Conservation (phyloP, 2,797 vertebrate genomes). For the Falco biarmicus region DNA sequence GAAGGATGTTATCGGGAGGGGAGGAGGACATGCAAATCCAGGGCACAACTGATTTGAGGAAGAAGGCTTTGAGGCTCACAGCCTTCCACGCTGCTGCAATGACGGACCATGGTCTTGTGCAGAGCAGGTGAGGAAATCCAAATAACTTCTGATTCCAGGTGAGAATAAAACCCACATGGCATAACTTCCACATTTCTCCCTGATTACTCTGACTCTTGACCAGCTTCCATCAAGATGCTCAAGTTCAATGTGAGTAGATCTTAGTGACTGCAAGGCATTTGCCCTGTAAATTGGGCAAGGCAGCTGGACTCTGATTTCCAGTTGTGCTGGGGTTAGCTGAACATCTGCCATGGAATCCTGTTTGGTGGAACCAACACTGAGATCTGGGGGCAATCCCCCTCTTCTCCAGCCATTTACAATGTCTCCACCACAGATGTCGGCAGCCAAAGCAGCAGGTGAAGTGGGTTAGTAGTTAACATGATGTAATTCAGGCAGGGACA, state of each 20-base stretch:
- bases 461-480: neutral
- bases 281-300: neutral
- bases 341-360: neutral
- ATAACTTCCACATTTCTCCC: neutral
- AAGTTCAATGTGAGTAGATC: neutral
- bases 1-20: neutral
- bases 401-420: neutral
- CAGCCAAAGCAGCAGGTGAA: neutral
- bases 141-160: neutral
- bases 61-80: neutral
- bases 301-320: neutral
- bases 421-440: neutral
- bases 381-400: neutral
- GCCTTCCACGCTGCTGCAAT: rapidly evolving
- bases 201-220: neutral
- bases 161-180: neutral
- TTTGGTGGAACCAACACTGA: neutral
- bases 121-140: neutral
- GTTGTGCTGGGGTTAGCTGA: neutral
- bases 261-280: neutral
- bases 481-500: neutral
- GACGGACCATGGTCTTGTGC: neutral
- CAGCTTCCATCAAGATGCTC: neutral
- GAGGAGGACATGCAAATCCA: neutral
- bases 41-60: neutral